Evolutionary conservation across 2,888 invertebrate genomes (phyloP).

Genomic region (Lepidocyrtoides sp.): DNA sequence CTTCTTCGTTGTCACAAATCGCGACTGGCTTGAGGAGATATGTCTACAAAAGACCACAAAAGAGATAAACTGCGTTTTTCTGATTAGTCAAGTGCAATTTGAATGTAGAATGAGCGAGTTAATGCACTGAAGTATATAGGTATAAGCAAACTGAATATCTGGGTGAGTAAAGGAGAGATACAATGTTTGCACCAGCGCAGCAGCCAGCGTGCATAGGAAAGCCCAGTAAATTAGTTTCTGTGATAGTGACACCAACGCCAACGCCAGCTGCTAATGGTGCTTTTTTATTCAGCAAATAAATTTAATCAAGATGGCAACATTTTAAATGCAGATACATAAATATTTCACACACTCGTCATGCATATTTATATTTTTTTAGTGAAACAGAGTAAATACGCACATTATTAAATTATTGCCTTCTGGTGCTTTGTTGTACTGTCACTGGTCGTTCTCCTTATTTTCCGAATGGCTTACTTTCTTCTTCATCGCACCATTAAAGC

Average conservation of each 20-base stretch:
- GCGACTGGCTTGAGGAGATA: not conserved
- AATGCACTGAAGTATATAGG: too few species aligned
- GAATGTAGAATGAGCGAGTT: not conserved
- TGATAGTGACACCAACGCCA: not conserved
- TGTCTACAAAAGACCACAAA: not conserved
- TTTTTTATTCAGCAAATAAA: slow-evolving; percentile 7
- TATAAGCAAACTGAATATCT: not conserved
- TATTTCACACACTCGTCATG: slow-evolving; percentile 33
- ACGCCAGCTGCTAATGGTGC: not conserved
- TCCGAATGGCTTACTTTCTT: slow-evolving; percentile 39
- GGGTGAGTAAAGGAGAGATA: not conserved
- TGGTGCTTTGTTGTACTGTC: not conserved
- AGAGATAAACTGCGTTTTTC: not conserved
- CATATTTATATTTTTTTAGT: not conserved
- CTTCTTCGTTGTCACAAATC: not conserved
- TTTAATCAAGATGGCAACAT: slow-evolving; percentile 21
- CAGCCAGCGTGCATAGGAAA: not conserved
- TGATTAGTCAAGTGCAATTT: not conserved
- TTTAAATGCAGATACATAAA: slow-evolving; percentile 12
- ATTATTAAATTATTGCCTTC: too few species aligned
- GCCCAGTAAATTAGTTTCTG: not conserved
- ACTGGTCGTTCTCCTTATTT: not conserved
- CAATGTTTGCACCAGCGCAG: not conserved
- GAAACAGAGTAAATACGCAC: not conserved
- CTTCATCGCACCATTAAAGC: not conserved